Base-by-base conservation (phyloP, 2,797 vertebrate species). In the Hippocampus kuda region DNA sequence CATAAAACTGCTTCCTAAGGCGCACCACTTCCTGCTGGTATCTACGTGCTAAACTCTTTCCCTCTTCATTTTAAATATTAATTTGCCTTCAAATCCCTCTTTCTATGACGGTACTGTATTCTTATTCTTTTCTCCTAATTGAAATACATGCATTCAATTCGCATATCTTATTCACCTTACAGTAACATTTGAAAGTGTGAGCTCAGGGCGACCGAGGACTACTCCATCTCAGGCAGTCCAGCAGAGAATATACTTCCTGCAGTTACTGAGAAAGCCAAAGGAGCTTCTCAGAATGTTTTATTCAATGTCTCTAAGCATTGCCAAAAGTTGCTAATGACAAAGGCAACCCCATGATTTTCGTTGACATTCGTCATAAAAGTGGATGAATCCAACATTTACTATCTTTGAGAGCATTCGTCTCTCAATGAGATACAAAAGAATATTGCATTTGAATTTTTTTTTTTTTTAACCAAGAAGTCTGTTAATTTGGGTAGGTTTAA, bases 1-100 rank as follows among this genome's bases (percentile, higher is more conserved):
- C 41, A 64, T 64, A 64, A 64, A 63, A 64, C 41, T 24, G 22
- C 62, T 24, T 64, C 62, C 41, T 44, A 44, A 64, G 62, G 62
- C 41, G 41, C 62, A 22, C n/a, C 24, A n/a, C 41, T 63, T 63
- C 61, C 61, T 63, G 61, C 61, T 44, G 62, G 38, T 41, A 64
- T 64, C 41, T n/a, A 64, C 42, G 62, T 44, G 62, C 38, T 44
- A 44, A 64, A 64, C 41, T 64, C 62, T 64, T 64, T 44, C 44
- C 30, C 59, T 61, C n/a, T 44, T 24, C 38, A 30, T 30, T 22
- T 66, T 30, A 66, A 66, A 49, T 30, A 51, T 49, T 30, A 53
- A 49, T 51, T 64, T 44, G 38, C 41, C 62, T 64, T 42, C 20
- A 62, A 62, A 62, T 22, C 62, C 62, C 34, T 57, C 46, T 70